Evolutionary conservation across 2,113 vertebrate genomes (phyloP).

Genomic region (Motacilla tschutschensis): DNA sequence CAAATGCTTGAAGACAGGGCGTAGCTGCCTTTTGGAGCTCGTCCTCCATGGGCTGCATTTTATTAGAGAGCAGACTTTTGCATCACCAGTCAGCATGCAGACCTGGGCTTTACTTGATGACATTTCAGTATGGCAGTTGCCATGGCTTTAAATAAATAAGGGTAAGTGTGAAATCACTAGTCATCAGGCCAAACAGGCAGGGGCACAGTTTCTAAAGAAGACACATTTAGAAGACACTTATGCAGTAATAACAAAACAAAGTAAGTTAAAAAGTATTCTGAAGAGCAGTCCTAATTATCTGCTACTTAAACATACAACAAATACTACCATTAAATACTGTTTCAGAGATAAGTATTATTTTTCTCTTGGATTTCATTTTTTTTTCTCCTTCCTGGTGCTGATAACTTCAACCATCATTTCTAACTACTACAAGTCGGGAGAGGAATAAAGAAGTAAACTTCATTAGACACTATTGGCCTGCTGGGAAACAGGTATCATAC

Average conservation of each 20-base stretch:
- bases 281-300: neutral
- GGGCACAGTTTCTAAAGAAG: neutral
- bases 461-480: neutral
- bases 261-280: neutral
- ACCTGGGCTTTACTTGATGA: neutral
- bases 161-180: neutral
- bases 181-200: neutral
- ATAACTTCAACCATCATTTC: neutral
- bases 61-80: constrained; percentile 48
- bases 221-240: neutral
- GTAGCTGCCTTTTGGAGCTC: constrained; percentile 1
- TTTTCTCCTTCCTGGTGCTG: neutral
- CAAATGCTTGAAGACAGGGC: constrained; percentile 42
- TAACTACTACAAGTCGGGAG: neutral
- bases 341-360: neutral
- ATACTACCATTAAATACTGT: neutral
- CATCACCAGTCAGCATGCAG: neutral
- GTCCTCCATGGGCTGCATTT: neutral
- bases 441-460: neutral
- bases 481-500: neutral
- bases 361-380: neutral
- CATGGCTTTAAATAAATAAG: constrained; percentile 33
- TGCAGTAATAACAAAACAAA: neutral
- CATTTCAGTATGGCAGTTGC: constrained; percentile 18
- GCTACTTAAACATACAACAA: neutral